Base-by-base conservation (phyloP, 2,888 invertebrate genomes). In the Aquatica leii region DNA sequence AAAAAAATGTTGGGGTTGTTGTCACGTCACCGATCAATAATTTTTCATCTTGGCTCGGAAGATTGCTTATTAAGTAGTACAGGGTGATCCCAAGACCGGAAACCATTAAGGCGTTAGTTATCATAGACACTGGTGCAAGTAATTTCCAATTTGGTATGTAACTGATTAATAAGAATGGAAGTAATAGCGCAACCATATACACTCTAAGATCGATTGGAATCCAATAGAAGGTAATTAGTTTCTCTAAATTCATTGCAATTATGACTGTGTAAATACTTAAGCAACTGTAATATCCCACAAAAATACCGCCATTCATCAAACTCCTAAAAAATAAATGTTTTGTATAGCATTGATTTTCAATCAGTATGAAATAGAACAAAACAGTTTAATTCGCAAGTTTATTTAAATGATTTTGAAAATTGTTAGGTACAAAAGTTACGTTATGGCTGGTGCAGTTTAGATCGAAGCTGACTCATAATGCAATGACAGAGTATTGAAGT, bases 221-320 rank as follows among this genome's bases (percentile, higher is more conserved):
- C 9, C 82, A 84, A 0, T 85, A 77, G 79, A 92, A 86, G 74
- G 87, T 78, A 12, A 88, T 84, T 0, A 90, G 87, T 85, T 92
- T 88, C 75, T 89, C 81, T 68, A 97, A 88, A 79, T 94, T 97
- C 66, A 86, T 88, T 0, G 96, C 93, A 53, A 97, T 90, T 77
- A 98, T 95, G 0, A 98, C 94, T 1, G 96, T 90, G 80, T 98
- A 98, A 18, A 97, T 97, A 73, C 97, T 96, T 86, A 98, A 98
- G 71, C 98, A 98, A 46, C 97, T 96, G 77, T 96, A 94, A 81
- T 98, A 98, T 0, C 98, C 97, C 40, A 93, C 82, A 77, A 97
- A 95, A 65, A 98, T 85, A n/a, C n/a, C 77, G 93, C 90, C 8
- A 18, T 64, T 86, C 51, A 95, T 91, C 48, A 88, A 83, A 53